phyloP scores from a whole-genome alignment of 1,140 invertebrate genomes.

The Chironomus tepperi region DNA sequence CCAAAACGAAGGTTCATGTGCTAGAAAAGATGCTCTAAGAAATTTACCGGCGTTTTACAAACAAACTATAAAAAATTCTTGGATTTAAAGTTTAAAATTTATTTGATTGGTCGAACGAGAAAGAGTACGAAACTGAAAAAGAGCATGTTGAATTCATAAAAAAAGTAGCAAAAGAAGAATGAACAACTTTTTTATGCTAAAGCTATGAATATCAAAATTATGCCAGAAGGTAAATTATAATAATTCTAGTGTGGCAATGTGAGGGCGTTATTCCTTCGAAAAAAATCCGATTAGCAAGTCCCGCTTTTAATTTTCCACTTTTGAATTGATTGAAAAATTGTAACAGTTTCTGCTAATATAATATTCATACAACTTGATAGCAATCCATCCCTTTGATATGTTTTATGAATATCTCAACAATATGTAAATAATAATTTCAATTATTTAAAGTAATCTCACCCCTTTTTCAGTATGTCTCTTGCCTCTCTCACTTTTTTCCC shows the following conservation, averaged over 20 bases:
- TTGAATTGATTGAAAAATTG: background rate
- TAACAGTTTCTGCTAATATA: background rate
- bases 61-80: too few relatives aligned
- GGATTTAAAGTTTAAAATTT: too few relatives aligned
- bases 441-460: constrained; percentile 16
- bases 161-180: background rate
- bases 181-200: background rate
- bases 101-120: too few relatives aligned
- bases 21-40: too few relatives aligned
- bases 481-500: too few relatives aligned
- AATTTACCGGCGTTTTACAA: too few relatives aligned
- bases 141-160: background rate
- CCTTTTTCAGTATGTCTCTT: background rate
- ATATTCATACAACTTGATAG: background rate
- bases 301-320: constrained; percentile 13
- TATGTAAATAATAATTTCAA: constrained; percentile 24
- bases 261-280: background rate
- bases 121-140: too few relatives aligned
- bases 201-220: background rate
- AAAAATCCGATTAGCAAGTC: background rate
- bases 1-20: too few relatives aligned
- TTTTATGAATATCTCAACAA: constrained; percentile 16
- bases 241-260: background rate
- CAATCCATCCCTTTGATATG: background rate
- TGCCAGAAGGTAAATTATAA: background rate